Percentiles rank a stretch among this genome's conserved stretches.
These are phyloP conservation scores for Nothobranchius kuhntae DNA, from an alignment of 2,113 vertebrate species.

Conservation along the genomic window DNA sequence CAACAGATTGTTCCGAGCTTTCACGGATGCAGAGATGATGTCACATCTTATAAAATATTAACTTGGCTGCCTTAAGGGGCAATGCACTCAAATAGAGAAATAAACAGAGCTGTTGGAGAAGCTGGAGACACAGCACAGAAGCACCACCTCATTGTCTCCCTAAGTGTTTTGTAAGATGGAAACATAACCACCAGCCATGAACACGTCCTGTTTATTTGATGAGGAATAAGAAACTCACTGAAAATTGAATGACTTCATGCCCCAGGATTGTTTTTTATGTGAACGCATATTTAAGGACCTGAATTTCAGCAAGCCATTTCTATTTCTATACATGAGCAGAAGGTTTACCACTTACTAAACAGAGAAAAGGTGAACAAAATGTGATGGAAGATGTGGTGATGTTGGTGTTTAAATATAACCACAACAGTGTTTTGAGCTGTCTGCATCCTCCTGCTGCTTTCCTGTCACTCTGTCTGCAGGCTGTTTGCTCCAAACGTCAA, in stretches of 20 bases:
- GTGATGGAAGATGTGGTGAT: not conserved
- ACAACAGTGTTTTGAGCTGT: not conserved
- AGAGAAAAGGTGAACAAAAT: not conserved
- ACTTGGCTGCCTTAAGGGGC: constrained; percentile 35
- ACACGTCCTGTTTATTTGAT: constrained; percentile 26
- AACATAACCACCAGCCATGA: constrained; percentile 30
- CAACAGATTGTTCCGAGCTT: constrained; percentile 22
- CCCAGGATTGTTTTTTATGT: constrained; percentile 36
- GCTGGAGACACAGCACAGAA: constrained; percentile 16
- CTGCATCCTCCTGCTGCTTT: not conserved
- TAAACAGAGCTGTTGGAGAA: constrained; percentile 35
- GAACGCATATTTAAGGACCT: constrained; percentile 24
- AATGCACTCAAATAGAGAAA: constrained; percentile 43
- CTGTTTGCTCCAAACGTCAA: too few relatives aligned
- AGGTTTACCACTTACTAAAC: not conserved
- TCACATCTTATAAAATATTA: constrained; percentile 58
- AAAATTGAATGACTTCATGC: constrained; percentile 39
- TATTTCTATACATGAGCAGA: not conserved
- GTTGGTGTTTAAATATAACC: not conserved
- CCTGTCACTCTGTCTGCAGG: too few relatives aligned
- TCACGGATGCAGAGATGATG: constrained; percentile 32
- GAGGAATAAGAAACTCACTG: constrained; percentile 20
- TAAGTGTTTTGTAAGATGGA: constrained; percentile 34
- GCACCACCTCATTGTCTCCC: constrained; percentile 29
- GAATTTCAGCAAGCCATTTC: not conserved